Evolutionary conservation across 2,888 invertebrate genomes (phyloP).

Genomic region (Panzeria rudis): DNA sequence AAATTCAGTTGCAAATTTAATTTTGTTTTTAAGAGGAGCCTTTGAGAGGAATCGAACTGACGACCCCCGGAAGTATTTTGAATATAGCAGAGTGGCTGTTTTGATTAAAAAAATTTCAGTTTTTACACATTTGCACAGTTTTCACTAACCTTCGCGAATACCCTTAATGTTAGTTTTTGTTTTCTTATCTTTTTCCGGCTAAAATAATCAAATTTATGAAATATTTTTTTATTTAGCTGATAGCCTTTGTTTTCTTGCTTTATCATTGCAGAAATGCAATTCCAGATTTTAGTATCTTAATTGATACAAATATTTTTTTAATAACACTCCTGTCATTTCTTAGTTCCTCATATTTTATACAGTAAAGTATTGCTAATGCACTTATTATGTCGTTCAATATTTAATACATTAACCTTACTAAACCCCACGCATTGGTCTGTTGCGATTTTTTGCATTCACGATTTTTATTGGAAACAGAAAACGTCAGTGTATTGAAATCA

Average conservation of each 20-base stretch:
- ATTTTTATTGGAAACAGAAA: too few relatives aligned
- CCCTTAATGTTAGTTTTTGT: background rate
- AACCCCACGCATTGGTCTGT: too few relatives aligned
- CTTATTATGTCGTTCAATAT: background rate
- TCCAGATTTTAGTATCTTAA: background rate
- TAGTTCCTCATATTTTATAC: background rate
- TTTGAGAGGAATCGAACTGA: too few relatives aligned
- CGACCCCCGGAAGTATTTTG: too few relatives aligned
- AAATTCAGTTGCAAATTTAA: too few relatives aligned
- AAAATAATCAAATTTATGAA: background rate
- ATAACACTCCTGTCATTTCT: background rate
- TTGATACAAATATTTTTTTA: conserved; percentile 1
- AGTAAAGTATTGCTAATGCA: background rate
- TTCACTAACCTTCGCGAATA: too few relatives aligned
- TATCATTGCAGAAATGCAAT: background rate
- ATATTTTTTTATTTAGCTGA: conserved; percentile 3
- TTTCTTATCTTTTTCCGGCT: background rate
- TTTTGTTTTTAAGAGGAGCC: too few relatives aligned
- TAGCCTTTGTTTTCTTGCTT: background rate
- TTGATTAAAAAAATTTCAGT: background rate
- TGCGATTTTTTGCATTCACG: too few relatives aligned
- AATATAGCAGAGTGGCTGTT: too few relatives aligned
- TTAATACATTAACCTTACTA: background rate
- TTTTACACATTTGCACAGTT: too few relatives aligned
- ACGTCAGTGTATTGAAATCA: too few relatives aligned